phyloP scores from a whole-genome alignment of 2,888 invertebrate species.

The Nipponacmea schrenckii region DNA sequence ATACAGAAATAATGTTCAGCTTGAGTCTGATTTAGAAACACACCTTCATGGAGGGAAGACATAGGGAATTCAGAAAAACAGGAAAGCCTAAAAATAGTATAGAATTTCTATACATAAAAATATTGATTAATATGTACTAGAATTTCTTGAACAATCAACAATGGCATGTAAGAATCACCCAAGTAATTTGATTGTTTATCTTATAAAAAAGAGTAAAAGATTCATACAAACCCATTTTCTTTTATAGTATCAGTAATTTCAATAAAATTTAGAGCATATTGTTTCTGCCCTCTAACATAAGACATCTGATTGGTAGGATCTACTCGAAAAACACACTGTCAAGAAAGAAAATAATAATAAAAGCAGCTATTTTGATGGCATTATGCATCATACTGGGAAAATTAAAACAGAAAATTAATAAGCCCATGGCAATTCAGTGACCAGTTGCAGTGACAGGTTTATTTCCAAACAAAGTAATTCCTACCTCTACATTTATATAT shows the following conservation, averaged over 20 bases:
- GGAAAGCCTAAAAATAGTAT: slow-evolving; percentile 40
- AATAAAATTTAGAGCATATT: slow-evolving; percentile 58
- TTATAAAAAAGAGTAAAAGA: no score
- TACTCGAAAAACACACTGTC: slow-evolving; percentile 53
- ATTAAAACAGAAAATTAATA: not conserved
- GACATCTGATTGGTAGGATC: slow-evolving; percentile 40
- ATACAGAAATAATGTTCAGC: slow-evolving; percentile 57
- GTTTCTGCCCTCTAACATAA: slow-evolving; percentile 55
- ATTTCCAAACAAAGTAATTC: not conserved
- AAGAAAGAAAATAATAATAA: not conserved
- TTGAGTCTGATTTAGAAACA: slow-evolving; percentile 54
- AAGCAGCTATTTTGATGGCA: not conserved
- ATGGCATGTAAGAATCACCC: no score
- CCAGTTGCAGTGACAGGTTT: not conserved
- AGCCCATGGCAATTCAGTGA: no score
- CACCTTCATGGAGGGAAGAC: slow-evolving; percentile 58
- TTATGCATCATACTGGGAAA: not conserved
- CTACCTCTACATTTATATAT: slow-evolving; percentile 53
- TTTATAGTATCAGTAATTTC: slow-evolving; percentile 42
- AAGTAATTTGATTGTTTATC: no score
- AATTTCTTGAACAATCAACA: no score
- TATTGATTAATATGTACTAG: not conserved
- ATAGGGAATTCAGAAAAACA: slow-evolving; percentile 59
- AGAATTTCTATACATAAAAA: not conserved
- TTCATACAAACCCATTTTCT: slow-evolving; percentile 48